A percentile compares a stretch with the other conserved stretches of the same genome.
phyloP scores from a whole-genome alignment of 2,888 invertebrate species.

The Cordylochernes scorpioides region DNA sequence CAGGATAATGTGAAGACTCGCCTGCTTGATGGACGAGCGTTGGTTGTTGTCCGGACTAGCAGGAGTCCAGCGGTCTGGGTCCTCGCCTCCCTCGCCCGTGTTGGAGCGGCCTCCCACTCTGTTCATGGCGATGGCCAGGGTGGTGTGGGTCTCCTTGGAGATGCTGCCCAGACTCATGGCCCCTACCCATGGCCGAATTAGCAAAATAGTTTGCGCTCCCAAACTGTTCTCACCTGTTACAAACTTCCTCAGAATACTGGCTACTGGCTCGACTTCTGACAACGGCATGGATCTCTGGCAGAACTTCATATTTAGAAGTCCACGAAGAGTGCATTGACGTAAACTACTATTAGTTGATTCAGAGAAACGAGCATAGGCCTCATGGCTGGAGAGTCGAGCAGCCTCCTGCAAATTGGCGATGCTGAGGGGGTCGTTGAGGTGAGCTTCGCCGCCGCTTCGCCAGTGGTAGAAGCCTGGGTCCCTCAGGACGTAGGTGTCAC shows the following conservation, averaged over 20 bases:
- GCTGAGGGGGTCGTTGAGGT: constrained; percentile 78
- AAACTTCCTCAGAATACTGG: constrained; percentile 81
- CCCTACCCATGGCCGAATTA: constrained; percentile 31
- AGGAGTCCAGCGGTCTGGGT: constrained; percentile 38
- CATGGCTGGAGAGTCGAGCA: constrained; percentile 43
- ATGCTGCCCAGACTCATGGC: constrained; percentile 82
- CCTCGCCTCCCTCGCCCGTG: constrained; percentile 81
- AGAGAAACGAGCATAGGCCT: constrained; percentile 54
- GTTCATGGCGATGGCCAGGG: constrained; percentile 91
- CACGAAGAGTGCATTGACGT: constrained; percentile 59
- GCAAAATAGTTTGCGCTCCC: too few species aligned
- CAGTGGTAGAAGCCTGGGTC: constrained; percentile 88
- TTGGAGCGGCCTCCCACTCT: constrained; percentile 88
- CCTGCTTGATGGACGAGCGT: constrained; percentile 85
- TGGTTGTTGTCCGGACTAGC: constrained; percentile 52
- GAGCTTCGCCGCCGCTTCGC: constrained; percentile 91
- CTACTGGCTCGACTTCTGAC: constrained; percentile 66
- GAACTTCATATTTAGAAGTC: constrained; percentile 61
- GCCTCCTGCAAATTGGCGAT: constrained; percentile 68
- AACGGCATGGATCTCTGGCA: constrained; percentile 50
- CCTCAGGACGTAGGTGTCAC: constrained; percentile 44
- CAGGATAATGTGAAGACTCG: constrained; percentile 12
- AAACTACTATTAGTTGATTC: constrained; percentile 65
- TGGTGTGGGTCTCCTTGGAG: constrained; percentile 54
- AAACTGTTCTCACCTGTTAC: constrained; percentile 42